Percentiles rank a stretch among this genome's conserved stretches.
Conservation (phyloP, 2,113 vertebrate genomes). For the Ramphastos sulfuratus region DNA sequence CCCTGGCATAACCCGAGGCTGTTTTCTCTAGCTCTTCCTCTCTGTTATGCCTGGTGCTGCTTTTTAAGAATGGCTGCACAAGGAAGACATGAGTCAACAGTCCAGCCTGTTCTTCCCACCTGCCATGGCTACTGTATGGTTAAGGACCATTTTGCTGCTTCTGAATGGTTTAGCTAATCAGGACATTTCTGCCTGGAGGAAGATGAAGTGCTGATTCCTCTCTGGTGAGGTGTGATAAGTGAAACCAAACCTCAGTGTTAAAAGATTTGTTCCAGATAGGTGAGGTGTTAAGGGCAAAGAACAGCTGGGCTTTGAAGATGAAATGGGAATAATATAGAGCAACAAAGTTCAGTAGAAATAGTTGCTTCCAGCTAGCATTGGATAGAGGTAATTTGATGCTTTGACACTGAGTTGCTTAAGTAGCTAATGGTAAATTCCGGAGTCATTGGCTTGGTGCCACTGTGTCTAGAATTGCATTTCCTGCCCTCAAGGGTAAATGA, state of each 20-base stretch:
- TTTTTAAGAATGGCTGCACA: not conserved
- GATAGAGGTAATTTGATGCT: not conserved
- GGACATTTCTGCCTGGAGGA: not conserved
- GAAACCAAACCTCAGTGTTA: not conserved
- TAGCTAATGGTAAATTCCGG: not conserved
- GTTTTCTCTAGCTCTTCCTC: not conserved
- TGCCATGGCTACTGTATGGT: not conserved
- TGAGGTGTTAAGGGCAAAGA: not conserved
- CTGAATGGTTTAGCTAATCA: not conserved
- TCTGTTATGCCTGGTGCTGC: not conserved
- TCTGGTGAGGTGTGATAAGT: not conserved
- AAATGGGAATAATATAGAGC: not conserved
- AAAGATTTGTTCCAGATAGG: not conserved
- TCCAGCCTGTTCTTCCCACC: not conserved
- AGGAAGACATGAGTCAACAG: not conserved
- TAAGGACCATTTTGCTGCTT: not conserved
- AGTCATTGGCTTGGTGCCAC: not conserved
- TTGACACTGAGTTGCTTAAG: not conserved
- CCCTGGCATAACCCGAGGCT: too few relatives aligned
- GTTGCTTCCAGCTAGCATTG: not conserved
- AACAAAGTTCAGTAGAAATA: not conserved
- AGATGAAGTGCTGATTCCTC: not conserved
- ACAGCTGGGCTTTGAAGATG: not conserved
- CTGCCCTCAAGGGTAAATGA: not conserved
- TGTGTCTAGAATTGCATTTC: not conserved